Evolutionary conservation across 2,888 invertebrate species (phyloP).

Genomic region (Plusia festucae): DNA sequence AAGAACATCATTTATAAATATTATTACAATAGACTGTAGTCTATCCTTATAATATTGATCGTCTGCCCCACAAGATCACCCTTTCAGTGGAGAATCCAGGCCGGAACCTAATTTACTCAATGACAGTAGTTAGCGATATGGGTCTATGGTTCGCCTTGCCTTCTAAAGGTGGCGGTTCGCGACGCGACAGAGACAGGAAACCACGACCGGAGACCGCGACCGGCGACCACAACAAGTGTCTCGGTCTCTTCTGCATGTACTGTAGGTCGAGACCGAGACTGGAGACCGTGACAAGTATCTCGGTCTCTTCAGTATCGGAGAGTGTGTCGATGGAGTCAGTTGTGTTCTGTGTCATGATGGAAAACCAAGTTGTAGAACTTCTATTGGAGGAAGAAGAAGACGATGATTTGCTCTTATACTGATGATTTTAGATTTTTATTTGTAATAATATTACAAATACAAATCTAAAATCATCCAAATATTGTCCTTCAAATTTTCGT

Average conservation of each 20-base stretch:
- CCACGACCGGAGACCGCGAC: constrained; percentile 8
- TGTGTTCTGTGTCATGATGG: constrained; percentile 6
- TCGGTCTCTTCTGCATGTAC: constrained; percentile 7
- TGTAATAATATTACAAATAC: constrained; percentile 43
- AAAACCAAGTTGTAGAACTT: constrained; percentile 1
- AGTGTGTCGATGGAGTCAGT: constrained; percentile 6
- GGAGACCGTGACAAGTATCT: too few relatives aligned
- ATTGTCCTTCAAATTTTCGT: constrained; percentile 21
- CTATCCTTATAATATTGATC: too few relatives aligned
- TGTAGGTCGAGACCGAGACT: constrained; percentile 5
- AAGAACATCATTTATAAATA: too few relatives aligned
- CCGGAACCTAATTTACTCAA: too few relatives aligned
- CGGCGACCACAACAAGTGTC: too few relatives aligned
- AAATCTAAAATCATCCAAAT: constrained; percentile 36
- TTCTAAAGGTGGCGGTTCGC: neutral
- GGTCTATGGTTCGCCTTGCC: too few relatives aligned
- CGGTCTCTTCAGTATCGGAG: neutral
- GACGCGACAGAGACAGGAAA: neutral
- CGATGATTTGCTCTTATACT: constrained; percentile 40
- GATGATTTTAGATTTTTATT: too few relatives aligned
- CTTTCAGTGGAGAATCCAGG: too few relatives aligned
- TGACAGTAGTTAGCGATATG: too few relatives aligned
- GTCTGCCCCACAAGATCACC: too few relatives aligned
- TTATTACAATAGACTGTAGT: too few relatives aligned
- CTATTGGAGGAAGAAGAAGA: constrained; percentile 29